Conservation (phyloP, 1,140 invertebrate species). For the Neodiprion fabricii region DNA sequence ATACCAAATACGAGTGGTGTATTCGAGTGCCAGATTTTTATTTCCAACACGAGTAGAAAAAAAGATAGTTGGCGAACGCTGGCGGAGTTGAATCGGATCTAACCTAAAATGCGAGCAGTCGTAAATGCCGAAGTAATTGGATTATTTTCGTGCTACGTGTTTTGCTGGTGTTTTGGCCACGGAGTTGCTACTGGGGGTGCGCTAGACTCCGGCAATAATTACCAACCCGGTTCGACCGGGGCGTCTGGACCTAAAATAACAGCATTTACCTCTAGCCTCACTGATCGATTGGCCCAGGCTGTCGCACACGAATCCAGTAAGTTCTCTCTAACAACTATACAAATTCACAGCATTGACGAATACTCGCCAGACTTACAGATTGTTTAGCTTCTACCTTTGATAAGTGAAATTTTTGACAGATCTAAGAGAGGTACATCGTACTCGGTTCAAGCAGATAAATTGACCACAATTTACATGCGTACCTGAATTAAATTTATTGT, state of each 20-base stretch:
- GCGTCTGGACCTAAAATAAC: conserved; percentile 41
- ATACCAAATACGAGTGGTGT: conserved; percentile 12
- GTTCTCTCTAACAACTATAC: background rate
- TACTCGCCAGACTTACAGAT: no score
- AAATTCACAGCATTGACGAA: no score
- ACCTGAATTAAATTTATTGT: no score
- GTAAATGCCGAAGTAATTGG: conserved; percentile 48
- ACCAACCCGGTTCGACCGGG: conserved; percentile 40
- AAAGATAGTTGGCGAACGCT: conserved; percentile 22
- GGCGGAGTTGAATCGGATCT: conserved; percentile 39
- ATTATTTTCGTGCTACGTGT: conserved; percentile 47
- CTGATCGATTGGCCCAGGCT: conserved; percentile 55
- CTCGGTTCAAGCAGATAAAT: no score
- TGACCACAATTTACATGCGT: no score
- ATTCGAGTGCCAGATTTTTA: conserved; percentile 9
- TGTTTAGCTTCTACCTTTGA: no score
- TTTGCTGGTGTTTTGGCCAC: conserved; percentile 45
- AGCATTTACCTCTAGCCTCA: conserved; percentile 50
- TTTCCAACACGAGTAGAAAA: conserved; percentile 13
- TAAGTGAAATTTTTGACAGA: no score
- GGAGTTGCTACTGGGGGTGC: conserved; percentile 52
- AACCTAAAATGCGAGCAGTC: conserved; percentile 57
- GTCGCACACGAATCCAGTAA: conserved; percentile 54
- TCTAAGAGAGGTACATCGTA: no score
- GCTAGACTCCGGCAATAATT: conserved; percentile 46